Conservation (phyloP, 2,888 invertebrate genomes). For the Lasioglossum morio region DNA sequence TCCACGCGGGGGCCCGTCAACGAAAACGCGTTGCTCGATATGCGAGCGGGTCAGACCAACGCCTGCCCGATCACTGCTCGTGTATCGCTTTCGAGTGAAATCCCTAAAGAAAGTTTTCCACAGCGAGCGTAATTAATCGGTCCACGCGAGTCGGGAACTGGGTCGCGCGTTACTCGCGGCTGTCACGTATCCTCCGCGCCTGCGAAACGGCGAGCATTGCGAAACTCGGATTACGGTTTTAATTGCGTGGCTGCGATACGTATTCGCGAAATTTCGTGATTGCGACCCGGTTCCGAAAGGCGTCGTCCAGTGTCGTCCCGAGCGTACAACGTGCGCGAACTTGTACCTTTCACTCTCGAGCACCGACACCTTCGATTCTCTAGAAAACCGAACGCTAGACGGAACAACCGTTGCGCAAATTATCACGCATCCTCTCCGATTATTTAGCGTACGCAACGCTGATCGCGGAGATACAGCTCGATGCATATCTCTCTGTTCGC, state of each 20-base stretch:
- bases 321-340: neutral
- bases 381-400: slow-evolving; percentile 1
- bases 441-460: slow-evolving; percentile 38
- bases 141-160: slow-evolving; percentile 32
- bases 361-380: slow-evolving; percentile 11
- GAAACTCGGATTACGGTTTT: slow-evolving; percentile 7
- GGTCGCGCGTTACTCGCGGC: slow-evolving; percentile 33
- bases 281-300: neutral
- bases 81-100: slow-evolving; percentile 55
- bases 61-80: slow-evolving; percentile 14
- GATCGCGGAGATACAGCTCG: slow-evolving; percentile 51
- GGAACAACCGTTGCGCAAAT: slow-evolving; percentile 44
- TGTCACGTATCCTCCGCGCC: slow-evolving; percentile 38
- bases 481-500: slow-evolving; percentile 50
- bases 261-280: neutral
- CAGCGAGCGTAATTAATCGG: slow-evolving; percentile 19
- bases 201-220: neutral
- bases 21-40: neutral
- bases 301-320: slow-evolving; percentile 3
- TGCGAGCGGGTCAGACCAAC: neutral
- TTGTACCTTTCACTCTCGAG: slow-evolving; percentile 32
- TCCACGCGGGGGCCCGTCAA: no score
- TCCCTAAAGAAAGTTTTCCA: slow-evolving; percentile 54
- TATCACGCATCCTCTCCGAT: slow-evolving; percentile 42
- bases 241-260: neutral